Conservation (phyloP, 2,797 vertebrate species). For the Poecile montanus region DNA sequence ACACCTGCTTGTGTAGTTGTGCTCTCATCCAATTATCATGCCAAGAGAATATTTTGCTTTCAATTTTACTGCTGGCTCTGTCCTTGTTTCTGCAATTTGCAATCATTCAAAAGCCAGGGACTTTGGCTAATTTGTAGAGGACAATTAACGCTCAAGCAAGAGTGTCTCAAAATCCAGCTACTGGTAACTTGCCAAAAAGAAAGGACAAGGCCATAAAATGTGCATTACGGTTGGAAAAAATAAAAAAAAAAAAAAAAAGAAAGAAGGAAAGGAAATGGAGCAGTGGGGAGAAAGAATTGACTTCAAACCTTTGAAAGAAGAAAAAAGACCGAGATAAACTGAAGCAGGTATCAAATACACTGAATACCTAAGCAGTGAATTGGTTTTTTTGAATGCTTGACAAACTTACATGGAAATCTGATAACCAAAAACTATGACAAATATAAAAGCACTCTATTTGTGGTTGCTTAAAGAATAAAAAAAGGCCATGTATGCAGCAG, state of each 20-base stretch:
- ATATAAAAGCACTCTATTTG: not conserved
- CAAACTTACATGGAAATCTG: not conserved
- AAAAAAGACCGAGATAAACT: not conserved
- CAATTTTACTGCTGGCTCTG: not conserved
- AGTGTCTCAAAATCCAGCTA: not conserved
- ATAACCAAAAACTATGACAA: not conserved
- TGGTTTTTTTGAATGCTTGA: not conserved
- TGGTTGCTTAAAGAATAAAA: not conserved
- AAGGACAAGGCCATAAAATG: not conserved
- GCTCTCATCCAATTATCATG: not conserved
- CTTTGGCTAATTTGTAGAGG: conserved; percentile 9
- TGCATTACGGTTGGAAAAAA: not conserved
- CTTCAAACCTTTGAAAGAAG: not conserved
- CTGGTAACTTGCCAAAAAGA: not conserved
- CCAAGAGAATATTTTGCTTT: not conserved
- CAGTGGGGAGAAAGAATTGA: not conserved
- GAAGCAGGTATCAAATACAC: not conserved
- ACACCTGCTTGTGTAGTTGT: not conserved
- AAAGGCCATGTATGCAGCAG: not conserved
- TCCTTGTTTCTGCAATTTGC: not conserved
- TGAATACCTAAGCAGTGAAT: not conserved
- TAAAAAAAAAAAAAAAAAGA: no score
- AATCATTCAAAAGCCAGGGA: not conserved
- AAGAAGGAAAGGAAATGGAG: not conserved
- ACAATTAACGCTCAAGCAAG: not conserved